Evolutionary conservation across 2,113 vertebrate genomes (phyloP).

Genomic region (Oncorhynchus tshawytscha): DNA sequence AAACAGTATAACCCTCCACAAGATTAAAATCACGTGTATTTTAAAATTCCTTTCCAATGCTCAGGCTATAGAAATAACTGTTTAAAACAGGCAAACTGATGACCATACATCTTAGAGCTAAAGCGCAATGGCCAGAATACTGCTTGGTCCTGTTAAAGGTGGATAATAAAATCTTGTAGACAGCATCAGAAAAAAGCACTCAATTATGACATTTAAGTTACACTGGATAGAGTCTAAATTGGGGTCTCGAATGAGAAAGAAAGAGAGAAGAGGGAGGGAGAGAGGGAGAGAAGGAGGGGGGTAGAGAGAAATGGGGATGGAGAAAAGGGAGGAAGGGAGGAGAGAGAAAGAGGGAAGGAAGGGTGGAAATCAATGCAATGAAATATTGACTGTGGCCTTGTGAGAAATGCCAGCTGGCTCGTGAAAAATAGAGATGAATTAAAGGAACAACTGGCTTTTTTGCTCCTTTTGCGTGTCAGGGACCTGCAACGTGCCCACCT

Average conservation of each 20-base stretch:
- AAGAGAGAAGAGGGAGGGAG: not conserved
- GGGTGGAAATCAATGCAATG: slow-evolving; percentile 33
- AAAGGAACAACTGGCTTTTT: slow-evolving; percentile 39
- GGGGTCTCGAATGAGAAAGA: not conserved
- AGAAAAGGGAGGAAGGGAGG: not conserved
- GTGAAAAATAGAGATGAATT: slow-evolving; percentile 26
- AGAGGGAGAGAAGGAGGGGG: not conserved
- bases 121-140: not conserved
- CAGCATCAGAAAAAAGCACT: too few relatives aligned
- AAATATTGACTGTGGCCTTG: slow-evolving; percentile 37
- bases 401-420: not conserved
- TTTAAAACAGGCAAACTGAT: not conserved
- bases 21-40: not conserved
- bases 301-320: too few relatives aligned
- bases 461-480: slow-evolving; percentile 14
- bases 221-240: too few relatives aligned
- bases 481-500: not conserved
- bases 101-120: not conserved
- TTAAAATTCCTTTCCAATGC: not conserved
- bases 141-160: not conserved
- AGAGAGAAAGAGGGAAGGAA: not conserved
- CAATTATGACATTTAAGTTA: too few relatives aligned
- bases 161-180: too few relatives aligned
- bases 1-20: not conserved
- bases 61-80: not conserved